Conservation (phyloP, 2,888 invertebrate species). For the Amiota minor region DNA sequence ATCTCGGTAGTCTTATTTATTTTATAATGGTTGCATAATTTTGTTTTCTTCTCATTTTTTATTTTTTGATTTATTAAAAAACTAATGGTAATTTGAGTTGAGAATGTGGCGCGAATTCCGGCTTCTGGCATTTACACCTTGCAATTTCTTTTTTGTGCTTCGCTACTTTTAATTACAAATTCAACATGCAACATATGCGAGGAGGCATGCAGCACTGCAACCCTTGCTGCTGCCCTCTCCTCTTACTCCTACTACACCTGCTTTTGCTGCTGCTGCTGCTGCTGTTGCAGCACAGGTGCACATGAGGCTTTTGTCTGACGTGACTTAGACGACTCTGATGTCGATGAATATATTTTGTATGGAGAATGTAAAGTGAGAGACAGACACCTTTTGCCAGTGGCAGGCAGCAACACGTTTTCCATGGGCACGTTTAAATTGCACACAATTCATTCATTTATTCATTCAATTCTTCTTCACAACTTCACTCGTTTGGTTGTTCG, state of each 20-base stretch:
- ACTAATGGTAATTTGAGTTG: constrained; percentile 13
- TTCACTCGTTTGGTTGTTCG: constrained; percentile 2
- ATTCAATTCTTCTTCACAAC: not conserved
- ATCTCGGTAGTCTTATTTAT: no score
- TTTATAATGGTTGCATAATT: no score
- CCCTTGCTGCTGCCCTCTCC: not conserved
- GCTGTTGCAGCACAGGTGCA: not conserved
- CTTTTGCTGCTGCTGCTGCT: constrained; percentile 41
- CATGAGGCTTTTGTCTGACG: constrained; percentile 10
- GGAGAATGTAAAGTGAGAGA: no score
- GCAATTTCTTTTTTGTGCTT: constrained; percentile 46
- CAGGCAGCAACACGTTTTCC: no score
- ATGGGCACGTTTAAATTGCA: not conserved
- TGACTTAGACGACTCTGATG: constrained; percentile 18
- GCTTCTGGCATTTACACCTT: constrained; percentile 62
- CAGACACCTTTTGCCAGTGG: no score
- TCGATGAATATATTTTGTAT: not conserved
- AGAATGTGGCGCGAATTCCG: constrained; percentile 22
- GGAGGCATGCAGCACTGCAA: not conserved
- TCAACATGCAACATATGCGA: constrained; percentile 45
- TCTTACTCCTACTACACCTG: not conserved
- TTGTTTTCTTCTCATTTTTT: no score
- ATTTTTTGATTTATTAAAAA: no score
- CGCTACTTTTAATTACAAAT: constrained; percentile 55
- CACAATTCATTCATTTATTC: not conserved